Evolutionary conservation across 2,888 invertebrate genomes (phyloP), one percentile per base, ranked within the genome.

Genomic region (Chloromyia formosa): DNA sequence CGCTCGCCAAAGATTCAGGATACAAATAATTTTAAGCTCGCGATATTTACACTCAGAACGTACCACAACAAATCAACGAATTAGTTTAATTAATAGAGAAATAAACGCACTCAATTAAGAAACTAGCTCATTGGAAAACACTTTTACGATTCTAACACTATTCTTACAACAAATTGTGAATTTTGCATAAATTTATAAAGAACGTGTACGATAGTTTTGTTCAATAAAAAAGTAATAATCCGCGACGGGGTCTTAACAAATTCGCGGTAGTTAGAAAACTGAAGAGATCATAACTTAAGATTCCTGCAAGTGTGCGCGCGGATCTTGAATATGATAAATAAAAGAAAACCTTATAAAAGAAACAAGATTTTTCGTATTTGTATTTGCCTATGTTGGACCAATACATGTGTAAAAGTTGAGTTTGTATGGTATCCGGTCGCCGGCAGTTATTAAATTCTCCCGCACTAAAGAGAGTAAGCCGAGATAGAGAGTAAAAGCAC

Each of bases 251-350:
- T 81, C 82, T 81, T 80, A 80, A 81, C 84, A 80, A 82, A 81
- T 81, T 81, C 83, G 83, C 83, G 84, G 83, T 84, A 83, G 81
- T 80, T 82, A 81, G 80, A 80, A 82, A 84, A 85, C 84, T 84
- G 82, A 83, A 80, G 81, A 81, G 69, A 74, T 74, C 74, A 74
- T 68, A 74, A 74, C 58, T 74, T 74, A 64, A 62, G 64, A 74
- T 56, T 71, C 49, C 49, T 66, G 66, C 45, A 56, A 54, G 58
- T 71, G 56, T 56, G 71, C 27, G 71, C 27, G 60, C 56, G 40
- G 71, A 58, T 71, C 71, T 71, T 49, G n/a, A 56, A 71, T 71
- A 40, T 40, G 56, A 71, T 56, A 56, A 71, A 71, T 66, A 66
- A 66, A 66, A 22, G n/a, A 66, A 66, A 49, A 62, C 22, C 2